Base-by-base conservation (phyloP, 2,888 invertebrate species). In the Dicyrtomina minuta region DNA sequence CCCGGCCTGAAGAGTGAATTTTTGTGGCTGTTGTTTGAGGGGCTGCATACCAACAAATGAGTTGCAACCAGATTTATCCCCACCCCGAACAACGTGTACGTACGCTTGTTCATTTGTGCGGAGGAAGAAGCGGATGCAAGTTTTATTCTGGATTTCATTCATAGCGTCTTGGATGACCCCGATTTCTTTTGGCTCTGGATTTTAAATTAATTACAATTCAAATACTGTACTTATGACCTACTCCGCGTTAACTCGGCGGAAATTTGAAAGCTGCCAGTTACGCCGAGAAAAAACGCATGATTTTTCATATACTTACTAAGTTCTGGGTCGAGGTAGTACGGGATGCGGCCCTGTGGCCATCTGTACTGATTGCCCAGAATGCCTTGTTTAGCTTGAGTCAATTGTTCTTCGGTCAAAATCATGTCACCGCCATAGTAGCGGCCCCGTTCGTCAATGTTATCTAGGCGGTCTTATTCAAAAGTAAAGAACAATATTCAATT, bases 371-470 rank as follows among this genome's bases (percentile, higher is more conserved):
- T n/a, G 8, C 20, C 51, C 8, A 20, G 12, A 20, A 51, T 51
- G 20, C 51, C 51, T 13, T 13, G n/a, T 17, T 51, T 51, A 20
- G 10, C 13, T 20, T n/a, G 8, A 20, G 15, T 10, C 20, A n/a
- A n/a, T 20, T 51, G 51, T 8, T 51, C 51, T 15, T 51, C 51
- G 10, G 8, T n/a, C 15, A 51, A 17, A 51, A 51, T 20, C 51
- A 51, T 51, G 20, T 51, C 51, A 51, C 60, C 60, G 10, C 60
- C 60, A 5, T 39, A 17, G 41, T 60, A 41, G 5, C 39, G 41
- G 12, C 60, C 60, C 10, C 60, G 33, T 17, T 60, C 60, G 24
- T 60, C 60, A 39, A 60, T 39, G 60, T 60, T 60, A 17, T 60
- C 60, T 20, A 5, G 33, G 13, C n/a, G n/a, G n/a, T n/a, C n/a